Base-by-base conservation (phyloP, 2,797 vertebrate genomes). In the Sciurus carolinensis region DNA sequence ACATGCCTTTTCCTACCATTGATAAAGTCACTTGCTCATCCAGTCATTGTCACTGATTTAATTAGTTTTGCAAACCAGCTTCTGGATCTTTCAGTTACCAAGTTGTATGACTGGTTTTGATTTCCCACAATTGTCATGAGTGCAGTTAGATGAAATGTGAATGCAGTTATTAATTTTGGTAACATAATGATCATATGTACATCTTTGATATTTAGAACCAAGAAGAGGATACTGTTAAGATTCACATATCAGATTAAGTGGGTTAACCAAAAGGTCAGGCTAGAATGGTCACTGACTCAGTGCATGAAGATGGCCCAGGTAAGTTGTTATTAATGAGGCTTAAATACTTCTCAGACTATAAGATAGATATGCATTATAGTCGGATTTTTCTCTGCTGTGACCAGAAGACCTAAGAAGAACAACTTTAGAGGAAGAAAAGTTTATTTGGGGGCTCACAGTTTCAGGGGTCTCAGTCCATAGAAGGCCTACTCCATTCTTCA, bases 41-140 rank as follows among this genome's bases (percentile, higher is more conserved):
- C 39, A 91, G 50, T 80, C 22, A 87, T 30, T 91, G 18, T 30
- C 44, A 71, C 10, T 92, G 88, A 67, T 33, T 80, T 69, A 54
- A 71, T 92, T 84, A 77, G 24, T 76, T 95, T 94, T 83, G 20
- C 24, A 42, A 90, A 79, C 1, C 36, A 87, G 42, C 15, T 83
- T 79, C 26, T 64, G 15, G 28, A 73, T 91, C 52, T 91, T 75
- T 13, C 9, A 67, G 15, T 72, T 87, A 86, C 28, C 44, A 79
- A 47, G 18, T 59, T 76, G 18, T 36, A 36, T 54, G 39, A 50
- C 28, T 73, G 24, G 39, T 87, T 47, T 36, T 82, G 42, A 47
- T 71, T 76, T 36, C 39, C 44, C 72, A 44, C 54, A 73, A 15
- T 75, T 88, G 6, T 30, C 18, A 36, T 17, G 22, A 62, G 3